phyloP scores from a whole-genome alignment of 2,113 vertebrate genomes.

The Tachuris rubrigastra region DNA sequence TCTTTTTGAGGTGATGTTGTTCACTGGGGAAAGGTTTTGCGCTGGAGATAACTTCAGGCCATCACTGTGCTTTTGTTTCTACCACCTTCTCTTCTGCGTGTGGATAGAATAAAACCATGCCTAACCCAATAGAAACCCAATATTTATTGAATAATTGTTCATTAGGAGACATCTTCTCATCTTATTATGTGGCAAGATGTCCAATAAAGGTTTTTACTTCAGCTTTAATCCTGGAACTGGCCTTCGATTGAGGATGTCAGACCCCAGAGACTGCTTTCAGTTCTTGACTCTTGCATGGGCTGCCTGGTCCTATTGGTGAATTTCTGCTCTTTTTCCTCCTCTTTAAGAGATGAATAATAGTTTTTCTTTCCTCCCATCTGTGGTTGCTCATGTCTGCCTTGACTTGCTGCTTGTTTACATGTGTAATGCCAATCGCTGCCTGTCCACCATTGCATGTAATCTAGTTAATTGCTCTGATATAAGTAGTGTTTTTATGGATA shows the following conservation, averaged over 20 bases:
- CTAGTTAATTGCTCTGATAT: not conserved
- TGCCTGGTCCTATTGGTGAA: not conserved
- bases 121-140: not conserved
- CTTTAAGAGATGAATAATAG: not conserved
- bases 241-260: accelerated
- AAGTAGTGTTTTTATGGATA: not conserved
- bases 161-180: not conserved
- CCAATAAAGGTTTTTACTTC: not conserved
- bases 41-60: not conserved
- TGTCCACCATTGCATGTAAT: not conserved
- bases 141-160: not conserved
- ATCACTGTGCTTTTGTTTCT: not conserved
- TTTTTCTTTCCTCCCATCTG: not conserved
- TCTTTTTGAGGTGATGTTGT: not conserved
- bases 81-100: not conserved
- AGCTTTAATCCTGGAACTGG: not conserved
- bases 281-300: not conserved
- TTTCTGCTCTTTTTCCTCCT: not conserved
- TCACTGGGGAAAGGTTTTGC: not conserved
- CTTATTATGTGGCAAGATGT: not conserved
- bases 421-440: not conserved
- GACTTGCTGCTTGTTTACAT: not conserved
- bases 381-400: not conserved
- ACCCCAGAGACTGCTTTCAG: not conserved
- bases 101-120: not conserved